Evolutionary conservation across 2,113 vertebrate species (phyloP).

Genomic region (Odontophorus gujanensis): DNA sequence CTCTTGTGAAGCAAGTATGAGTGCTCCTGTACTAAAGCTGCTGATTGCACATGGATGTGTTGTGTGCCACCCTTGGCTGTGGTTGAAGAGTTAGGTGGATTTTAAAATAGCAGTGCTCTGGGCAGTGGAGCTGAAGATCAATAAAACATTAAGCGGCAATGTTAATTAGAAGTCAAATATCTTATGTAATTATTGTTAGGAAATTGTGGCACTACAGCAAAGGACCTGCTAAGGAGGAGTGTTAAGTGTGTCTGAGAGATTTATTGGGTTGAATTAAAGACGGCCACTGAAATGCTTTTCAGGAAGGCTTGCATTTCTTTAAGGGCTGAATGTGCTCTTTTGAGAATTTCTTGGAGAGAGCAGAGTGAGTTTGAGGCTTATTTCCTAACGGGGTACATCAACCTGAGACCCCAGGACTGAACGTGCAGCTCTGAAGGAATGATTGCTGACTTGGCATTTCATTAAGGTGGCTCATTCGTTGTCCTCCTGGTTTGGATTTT

Average conservation of each 20-base stretch:
- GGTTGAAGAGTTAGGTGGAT: background rate
- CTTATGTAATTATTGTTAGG: background rate
- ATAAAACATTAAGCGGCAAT: background rate
- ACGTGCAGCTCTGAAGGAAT: fast-evolving
- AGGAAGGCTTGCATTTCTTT: background rate
- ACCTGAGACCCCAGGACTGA: background rate
- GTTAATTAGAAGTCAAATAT: slow-evolving; percentile 16
- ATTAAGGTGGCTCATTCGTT: background rate
- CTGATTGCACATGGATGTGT: background rate
- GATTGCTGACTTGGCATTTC: background rate
- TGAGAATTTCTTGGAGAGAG: background rate
- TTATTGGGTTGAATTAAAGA: background rate
- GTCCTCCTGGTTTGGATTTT: background rate
- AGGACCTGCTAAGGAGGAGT: background rate
- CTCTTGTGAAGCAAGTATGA: background rate
- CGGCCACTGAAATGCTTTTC: background rate
- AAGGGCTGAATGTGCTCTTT: background rate
- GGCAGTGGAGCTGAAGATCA: background rate
- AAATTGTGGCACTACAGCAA: background rate
- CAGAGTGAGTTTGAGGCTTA: background rate
- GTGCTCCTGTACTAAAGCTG: background rate
- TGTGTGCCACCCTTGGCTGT: background rate
- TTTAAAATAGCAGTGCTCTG: background rate
- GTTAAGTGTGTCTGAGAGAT: background rate
- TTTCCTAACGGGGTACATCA: background rate